These are phyloP conservation scores for Drosophila murphyi DNA, from an alignment of 1,140 invertebrate species.

Conservation along the genomic window DNA sequence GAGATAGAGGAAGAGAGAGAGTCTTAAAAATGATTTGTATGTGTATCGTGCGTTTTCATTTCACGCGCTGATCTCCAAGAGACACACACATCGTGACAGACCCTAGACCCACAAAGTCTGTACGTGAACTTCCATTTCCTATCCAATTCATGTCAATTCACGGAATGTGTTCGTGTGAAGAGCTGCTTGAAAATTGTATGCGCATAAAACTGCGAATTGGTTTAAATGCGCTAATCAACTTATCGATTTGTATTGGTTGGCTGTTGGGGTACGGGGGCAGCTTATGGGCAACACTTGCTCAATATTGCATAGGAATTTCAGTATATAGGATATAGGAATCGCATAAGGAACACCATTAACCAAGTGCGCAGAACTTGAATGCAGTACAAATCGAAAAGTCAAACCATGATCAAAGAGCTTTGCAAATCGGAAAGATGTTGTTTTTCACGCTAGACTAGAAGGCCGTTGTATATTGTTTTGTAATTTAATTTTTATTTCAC, in stretches of 20 bases:
- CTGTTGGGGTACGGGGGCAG: neutral
- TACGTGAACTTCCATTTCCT: conserved; percentile 7
- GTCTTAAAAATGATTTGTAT: neutral
- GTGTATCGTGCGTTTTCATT: neutral
- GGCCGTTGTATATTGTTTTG: conserved; percentile 26
- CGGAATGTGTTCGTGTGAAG: neutral
- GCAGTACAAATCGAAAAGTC: too few relatives aligned
- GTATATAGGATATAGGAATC: neutral
- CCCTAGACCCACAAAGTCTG: neutral
- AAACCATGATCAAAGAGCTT: too few relatives aligned
- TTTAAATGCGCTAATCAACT: conserved; percentile 51
- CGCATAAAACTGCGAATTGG: conserved; percentile 66
- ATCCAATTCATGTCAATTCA: conserved; percentile 27
- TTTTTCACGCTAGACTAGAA: too few relatives aligned
- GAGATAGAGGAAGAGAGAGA: neutral
- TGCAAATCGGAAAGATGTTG: too few relatives aligned
- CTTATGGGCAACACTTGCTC: conserved; percentile 20
- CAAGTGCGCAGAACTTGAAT: too few relatives aligned
- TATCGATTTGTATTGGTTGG: conserved; percentile 6
- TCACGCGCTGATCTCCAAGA: neutral
- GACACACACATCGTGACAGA: neutral
- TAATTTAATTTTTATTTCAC: conserved; percentile 69
- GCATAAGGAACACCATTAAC: neutral
- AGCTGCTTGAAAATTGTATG: conserved; percentile 57
- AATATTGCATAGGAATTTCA: neutral